Percentiles rank a stretch among this genome's conserved stretches.
Conservation (phyloP, 2,113 vertebrate species). For the Oenanthe oenanthe region DNA sequence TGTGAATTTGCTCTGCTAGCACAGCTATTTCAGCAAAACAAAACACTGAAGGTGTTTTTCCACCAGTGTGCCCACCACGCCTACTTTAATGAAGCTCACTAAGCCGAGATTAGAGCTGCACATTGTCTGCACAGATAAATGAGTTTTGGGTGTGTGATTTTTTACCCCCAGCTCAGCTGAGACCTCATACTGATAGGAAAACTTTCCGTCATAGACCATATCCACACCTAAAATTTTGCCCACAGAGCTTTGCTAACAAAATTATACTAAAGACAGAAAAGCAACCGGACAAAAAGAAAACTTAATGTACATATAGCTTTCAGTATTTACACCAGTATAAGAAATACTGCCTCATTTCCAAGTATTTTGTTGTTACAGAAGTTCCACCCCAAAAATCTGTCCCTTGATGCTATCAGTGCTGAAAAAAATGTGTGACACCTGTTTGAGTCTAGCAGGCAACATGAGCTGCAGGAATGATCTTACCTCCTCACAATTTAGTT, state of each 20-base stretch:
- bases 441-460: background rate
- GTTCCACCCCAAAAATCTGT: background rate
- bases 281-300: background rate
- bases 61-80: background rate
- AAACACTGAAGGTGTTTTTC: background rate
- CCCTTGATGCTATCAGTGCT: background rate
- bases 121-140: background rate
- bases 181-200: background rate
- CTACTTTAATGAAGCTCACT: background rate
- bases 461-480: background rate
- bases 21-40: slow-evolving; percentile 4
- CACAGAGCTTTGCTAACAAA: background rate
- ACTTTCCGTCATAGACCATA: background rate
- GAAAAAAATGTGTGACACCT: background rate
- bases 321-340: background rate
- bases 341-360: background rate
- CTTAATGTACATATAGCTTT: background rate
- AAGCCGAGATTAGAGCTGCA: background rate
- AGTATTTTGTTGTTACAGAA: background rate
- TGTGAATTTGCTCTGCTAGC: background rate
- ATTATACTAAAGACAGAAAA: background rate
- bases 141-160: background rate
- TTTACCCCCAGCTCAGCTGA: background rate
- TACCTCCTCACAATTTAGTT: background rate
- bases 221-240: background rate